A percentile compares a stretch with the other conserved stretches of the same genome.
These are phyloP conservation scores for Struthio camelus DNA, from an alignment of 2,113 vertebrate genomes.

Conservation along the genomic window DNA sequence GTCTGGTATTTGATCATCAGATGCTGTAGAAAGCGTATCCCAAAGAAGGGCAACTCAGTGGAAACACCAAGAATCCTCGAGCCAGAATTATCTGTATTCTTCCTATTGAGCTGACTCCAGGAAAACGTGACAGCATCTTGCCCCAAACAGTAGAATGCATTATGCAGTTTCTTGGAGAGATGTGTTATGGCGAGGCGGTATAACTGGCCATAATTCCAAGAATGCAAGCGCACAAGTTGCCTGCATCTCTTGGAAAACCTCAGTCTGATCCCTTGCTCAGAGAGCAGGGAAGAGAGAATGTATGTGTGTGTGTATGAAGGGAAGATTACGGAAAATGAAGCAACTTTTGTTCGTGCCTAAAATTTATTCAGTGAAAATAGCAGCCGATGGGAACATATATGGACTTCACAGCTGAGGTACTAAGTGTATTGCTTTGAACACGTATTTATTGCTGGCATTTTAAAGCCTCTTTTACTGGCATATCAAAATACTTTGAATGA, in stretches of 20 bases:
- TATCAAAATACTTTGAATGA: neutral
- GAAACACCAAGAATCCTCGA: accelerated
- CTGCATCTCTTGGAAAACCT: neutral
- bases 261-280: neutral
- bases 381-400: neutral
- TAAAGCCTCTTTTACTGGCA: neutral
- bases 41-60: neutral
- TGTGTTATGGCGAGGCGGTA: neutral
- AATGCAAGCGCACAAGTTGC: neutral
- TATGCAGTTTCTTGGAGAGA: neutral
- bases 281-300: neutral
- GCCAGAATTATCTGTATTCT: neutral
- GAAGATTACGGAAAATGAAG: neutral
- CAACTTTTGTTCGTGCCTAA: neutral
- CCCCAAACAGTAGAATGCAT: neutral
- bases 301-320: neutral
- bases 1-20: neutral
- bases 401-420: neutral
- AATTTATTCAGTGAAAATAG: neutral
- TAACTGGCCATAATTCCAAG: neutral
- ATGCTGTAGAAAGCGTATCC: neutral
- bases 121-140: neutral
- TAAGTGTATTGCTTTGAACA: neutral
- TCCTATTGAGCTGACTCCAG: neutral
- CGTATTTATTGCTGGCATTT: neutral